These are phyloP conservation scores for Peromyscus polionotus DNA, from an alignment of 2,113 vertebrate species.

Conservation along the genomic window DNA sequence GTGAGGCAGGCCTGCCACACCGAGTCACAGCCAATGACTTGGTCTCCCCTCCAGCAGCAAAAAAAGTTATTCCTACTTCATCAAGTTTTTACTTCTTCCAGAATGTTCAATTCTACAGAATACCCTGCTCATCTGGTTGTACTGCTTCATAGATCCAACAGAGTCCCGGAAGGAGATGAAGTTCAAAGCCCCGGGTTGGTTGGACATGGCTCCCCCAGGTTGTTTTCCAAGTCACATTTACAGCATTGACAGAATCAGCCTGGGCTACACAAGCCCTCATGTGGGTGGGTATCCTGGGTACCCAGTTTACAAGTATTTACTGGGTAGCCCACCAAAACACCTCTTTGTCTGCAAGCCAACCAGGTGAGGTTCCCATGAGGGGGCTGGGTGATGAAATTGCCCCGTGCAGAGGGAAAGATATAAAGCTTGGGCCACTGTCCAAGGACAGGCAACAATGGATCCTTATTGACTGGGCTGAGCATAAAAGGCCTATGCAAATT, in stretches of 20 bases:
- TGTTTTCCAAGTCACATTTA: neutral
- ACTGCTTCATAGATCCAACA: neutral
- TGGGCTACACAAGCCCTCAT: neutral
- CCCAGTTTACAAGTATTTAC: neutral
- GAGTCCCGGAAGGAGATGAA: neutral
- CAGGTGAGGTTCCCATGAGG: neutral
- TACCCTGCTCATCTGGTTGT: neutral
- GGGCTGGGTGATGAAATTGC: neutral
- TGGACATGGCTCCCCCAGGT: neutral
- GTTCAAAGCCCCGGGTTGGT: neutral
- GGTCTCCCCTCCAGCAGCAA: neutral
- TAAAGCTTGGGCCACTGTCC: neutral
- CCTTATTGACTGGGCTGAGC: constrained; percentile 49
- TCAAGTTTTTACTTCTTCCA: constrained; percentile 2
- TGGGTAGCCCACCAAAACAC: neutral
- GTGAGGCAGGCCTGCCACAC: neutral
- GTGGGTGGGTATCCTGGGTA: neutral
- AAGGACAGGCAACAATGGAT: constrained; percentile 54
- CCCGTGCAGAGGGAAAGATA: neutral
- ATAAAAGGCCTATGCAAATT: constrained; percentile 68
- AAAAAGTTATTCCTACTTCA: neutral
- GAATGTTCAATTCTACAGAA: neutral
- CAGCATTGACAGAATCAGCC: neutral
- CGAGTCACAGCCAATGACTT: neutral
- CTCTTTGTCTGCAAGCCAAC: neutral